Base-by-base conservation (phyloP, 2,888 invertebrate genomes). In the Schizotus pectinicornis region DNA sequence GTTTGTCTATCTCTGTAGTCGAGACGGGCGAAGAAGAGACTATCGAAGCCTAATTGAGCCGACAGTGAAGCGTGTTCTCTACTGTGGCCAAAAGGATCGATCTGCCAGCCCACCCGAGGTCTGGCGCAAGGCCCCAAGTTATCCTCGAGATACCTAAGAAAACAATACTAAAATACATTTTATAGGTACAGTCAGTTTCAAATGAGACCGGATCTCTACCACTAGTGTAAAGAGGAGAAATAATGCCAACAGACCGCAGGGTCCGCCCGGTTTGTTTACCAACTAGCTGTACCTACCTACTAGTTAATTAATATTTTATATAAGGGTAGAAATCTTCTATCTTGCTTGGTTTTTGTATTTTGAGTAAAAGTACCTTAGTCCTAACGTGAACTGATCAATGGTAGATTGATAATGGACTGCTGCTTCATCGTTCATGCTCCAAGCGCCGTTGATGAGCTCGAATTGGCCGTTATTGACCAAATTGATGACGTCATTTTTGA, bases 61-160 rank as follows among this genome's bases (percentile, higher is more conserved):
- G 84, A 82, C 31, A 81, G 70, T n/a, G 88, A 87, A 0, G 88
- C 87, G 67, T 87, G 86, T 72, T 90, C 90, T 56, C 82, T 75
- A n/a, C 85, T 84, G 72, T 94, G 93, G 0, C 93, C 93, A 72
- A 93, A 94, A 0, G 92, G 89, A 80, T 94, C 93, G 11, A 94
- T 91, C 78, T 94, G 92, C 92, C 92, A 92, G 0, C 87, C 91
- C 0, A 90, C 84, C 43, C 83, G 84, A 0, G 93, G 92, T 30
- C 88, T 83, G 0, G 86, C 91, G 67, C 92, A 92, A 1, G 85
- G 82, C 0, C 89, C 89, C 37, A 91, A 83, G 0, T 87, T 87
- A 46, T 89, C 87, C 59, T 87, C 86, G 0, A 91, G 72, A 59
- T 82, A 83, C 42, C 88, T 22, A 6, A 12, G 7, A 41, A 6